Base-by-base conservation (phyloP, 2,113 vertebrate genomes). In the Vanacampus margaritifer region DNA sequence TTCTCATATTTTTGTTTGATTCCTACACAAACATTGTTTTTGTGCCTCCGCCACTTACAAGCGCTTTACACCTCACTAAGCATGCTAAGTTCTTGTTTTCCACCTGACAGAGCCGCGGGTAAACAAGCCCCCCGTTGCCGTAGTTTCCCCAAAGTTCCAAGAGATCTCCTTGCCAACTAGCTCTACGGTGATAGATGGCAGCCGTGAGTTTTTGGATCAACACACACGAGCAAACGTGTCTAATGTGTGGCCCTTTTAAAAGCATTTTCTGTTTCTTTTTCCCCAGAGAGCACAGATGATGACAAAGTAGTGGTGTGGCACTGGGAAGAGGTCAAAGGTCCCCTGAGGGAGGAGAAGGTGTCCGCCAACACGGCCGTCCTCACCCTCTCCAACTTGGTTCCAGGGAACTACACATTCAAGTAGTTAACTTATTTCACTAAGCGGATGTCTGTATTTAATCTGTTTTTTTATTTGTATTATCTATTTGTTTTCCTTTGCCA, bases 401-500 rank as follows among this genome's bases (percentile, higher is more conserved):
- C 94, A 4, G 97, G 97, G 19, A 98, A 96, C 86, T 99, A 99
- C 91, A 98, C 95, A 0, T 98, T 99, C 92, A 96, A 93, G 96
- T 98, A 76, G 6, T 23, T 51, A 23, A 51, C 39, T 41, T 41
- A 41, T 12, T 41, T 8, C 9, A 41, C 2, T 6, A 41, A 41
- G 11, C 39, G 12, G 39, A 41, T 10, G 1, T 41, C 39, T 9
- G 39, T 1, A 41, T 11, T 54, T 10, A 10, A 41, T 10, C 10
- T 12, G 10, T 41, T 12, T 12, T 41, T 41, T 13, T 2, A 3
- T 6, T 51, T 3, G 12, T 51, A 1, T 35, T 26, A 21, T 43
- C 19, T 12, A 0, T 57, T 10, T 23, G 5, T 39, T 35, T 43
- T 50, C 53, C 48, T 62, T 23, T 75, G 64, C 23, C 68, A 99